Base-by-base conservation (phyloP, 2,888 invertebrate species). In the Abrostola triplasia region DNA sequence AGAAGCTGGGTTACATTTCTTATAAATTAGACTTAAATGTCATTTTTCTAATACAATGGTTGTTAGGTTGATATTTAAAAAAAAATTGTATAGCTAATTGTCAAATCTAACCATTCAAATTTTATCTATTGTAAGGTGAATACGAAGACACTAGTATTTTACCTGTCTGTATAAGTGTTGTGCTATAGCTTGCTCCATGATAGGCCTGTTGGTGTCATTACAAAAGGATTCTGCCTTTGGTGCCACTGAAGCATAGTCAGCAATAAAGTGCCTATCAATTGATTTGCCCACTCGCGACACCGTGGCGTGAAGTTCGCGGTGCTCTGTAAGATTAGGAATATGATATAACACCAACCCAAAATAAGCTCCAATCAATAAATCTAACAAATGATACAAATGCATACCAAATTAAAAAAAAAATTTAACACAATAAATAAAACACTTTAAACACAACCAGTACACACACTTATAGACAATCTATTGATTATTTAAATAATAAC, bases 281-380 rank as follows among this genome's bases (percentile, higher is more conserved):
- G 98, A 97, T 94, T 99, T 99, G 56, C 99, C 99, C 54, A 99
- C 98, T 95, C 98, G 98, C 0, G 99, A 99, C 5, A 97, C 97
- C 55, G 94, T 92, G 10, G 94, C 94, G 69, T 95, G 95, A 0
- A 94, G 83, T 70, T 95, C 95, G 56, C 95, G 85, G 70, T 95
- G 95, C 55, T 95, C 95, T 95, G 80, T 12, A 24, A 7, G 57
- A 8, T 42, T 37, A 11, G 4, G n/a, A 7, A 62, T 49, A 35
- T n/a, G 0, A 44, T 40, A 9, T 40, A 10, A 24, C 10, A 40
- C 40, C 10, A 10, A 10, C 10, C 40, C 0, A 4, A 9, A 9
- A 4, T 10, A 9, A 10, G 40, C 5, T 40, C 5, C 7, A 40
- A 7, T 40, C 7, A 40, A 40, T 1, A 4, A 10, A 10, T 40